These are phyloP conservation scores for Caenorhabditis panamensis DNA, from an alignment of 2,888 invertebrate species.

Conservation along the genomic window DNA sequence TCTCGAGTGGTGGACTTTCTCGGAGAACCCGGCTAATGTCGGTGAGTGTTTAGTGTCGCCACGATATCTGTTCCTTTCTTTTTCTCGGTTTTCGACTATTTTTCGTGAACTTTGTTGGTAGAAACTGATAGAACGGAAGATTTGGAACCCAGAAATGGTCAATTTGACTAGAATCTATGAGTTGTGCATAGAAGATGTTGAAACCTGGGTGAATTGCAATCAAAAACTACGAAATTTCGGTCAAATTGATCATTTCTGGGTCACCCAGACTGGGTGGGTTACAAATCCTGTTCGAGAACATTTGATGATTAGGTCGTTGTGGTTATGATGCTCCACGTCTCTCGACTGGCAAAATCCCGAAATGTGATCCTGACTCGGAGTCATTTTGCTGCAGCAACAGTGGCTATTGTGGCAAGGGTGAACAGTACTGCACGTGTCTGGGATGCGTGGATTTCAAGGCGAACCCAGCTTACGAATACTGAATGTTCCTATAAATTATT, in stretches of 20 bases:
- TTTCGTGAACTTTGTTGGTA: too few species aligned
- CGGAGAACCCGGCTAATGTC: slow-evolving; percentile 74
- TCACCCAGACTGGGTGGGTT: too few species aligned
- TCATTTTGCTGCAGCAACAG: slow-evolving; percentile 64
- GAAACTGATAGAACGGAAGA: too few species aligned
- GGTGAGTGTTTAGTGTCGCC: slow-evolving; percentile 61
- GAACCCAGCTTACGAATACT: slow-evolving; percentile 65
- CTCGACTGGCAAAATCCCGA: slow-evolving; percentile 70
- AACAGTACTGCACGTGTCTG: slow-evolving; percentile 68
- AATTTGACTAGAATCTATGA: too few species aligned
- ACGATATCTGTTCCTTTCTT: background rate
- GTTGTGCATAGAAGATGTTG: too few species aligned
- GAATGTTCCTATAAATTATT: slow-evolving; percentile 5
- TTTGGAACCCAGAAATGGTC: too few species aligned
- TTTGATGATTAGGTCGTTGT: slow-evolving; percentile 73
- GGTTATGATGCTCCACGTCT: slow-evolving; percentile 75
- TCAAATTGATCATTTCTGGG: too few species aligned
- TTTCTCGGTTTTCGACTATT: too few species aligned
- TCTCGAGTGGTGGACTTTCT: slow-evolving; percentile 77
- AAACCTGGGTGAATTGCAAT: too few species aligned
- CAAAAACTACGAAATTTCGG: too few species aligned
- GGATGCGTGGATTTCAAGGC: slow-evolving; percentile 73
- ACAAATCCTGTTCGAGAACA: background rate
- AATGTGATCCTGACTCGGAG: slow-evolving; percentile 75
- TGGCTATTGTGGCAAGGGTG: slow-evolving; percentile 77